These are phyloP conservation scores for Forbesichthys papilliferus DNA, from an alignment of 2,113 vertebrate species.

Conservation along the genomic window DNA sequence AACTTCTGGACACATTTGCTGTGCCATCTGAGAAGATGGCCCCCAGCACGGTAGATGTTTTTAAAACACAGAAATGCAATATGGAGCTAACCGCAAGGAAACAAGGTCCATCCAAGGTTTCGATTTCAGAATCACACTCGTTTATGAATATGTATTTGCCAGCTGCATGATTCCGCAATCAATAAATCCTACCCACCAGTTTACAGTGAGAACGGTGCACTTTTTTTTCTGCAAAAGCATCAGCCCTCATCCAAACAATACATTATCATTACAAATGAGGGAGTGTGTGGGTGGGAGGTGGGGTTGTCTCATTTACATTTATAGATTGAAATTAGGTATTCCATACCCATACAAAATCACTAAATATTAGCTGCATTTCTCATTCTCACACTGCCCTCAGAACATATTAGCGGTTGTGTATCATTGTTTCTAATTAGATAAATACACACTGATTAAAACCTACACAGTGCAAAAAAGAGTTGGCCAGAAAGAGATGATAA, in stretches of 20 bases:
- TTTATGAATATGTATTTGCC: slow-evolving; percentile 76
- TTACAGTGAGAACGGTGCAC: slow-evolving; percentile 46
- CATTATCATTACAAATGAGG: slow-evolving; percentile 78
- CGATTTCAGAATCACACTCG: slow-evolving; percentile 72
- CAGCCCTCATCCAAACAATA: slow-evolving; percentile 69
- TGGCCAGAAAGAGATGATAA: too few species aligned
- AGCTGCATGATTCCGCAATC: slow-evolving; percentile 70
- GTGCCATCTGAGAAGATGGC: slow-evolving; percentile 12
- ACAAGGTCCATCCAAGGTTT: slow-evolving; percentile 52
- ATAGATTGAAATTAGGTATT: slow-evolving; percentile 71
- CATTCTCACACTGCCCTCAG: too few species aligned
- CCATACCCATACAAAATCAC: slow-evolving; percentile 36
- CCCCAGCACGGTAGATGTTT: slow-evolving; percentile 7
- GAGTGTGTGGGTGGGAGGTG: slow-evolving; percentile 25
- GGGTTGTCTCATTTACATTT: slow-evolving; percentile 70
- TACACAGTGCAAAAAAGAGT: too few species aligned
- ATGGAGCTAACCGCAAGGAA: slow-evolving; percentile 47
- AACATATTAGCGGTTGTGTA: not conserved
- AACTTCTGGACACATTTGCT: slow-evolving; percentile 73
- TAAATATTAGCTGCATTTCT: slow-evolving; percentile 26
- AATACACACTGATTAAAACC: too few species aligned
- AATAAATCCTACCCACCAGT: slow-evolving; percentile 75
- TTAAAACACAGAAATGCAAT: slow-evolving; percentile 38
- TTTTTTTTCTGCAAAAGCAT: slow-evolving; percentile 54
- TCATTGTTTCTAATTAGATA: too few species aligned